phyloP scores from a whole-genome alignment of 2,888 invertebrate genomes.

The Oasisia sp. region DNA sequence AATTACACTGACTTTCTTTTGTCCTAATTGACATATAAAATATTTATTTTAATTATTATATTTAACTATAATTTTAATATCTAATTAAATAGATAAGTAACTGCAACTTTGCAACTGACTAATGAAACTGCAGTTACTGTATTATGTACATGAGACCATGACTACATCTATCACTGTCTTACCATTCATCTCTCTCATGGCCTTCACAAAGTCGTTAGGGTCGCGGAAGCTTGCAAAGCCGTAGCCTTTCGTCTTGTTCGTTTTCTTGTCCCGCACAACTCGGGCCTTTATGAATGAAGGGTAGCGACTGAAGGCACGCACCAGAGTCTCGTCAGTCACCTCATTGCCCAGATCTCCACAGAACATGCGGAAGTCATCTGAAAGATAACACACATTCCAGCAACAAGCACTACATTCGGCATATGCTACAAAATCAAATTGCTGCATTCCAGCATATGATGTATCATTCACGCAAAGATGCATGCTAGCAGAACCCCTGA shows the following conservation, averaged over 20 bases:
- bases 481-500: no score
- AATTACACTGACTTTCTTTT: no score
- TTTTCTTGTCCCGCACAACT: slow-evolving; percentile 94
- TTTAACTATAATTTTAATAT: no score
- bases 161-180: slow-evolving; percentile 58
- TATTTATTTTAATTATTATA: no score
- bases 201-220: slow-evolving; percentile 95
- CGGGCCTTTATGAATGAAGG: slow-evolving; percentile 93
- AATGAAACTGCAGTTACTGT: not conserved
- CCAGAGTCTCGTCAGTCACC: slow-evolving; percentile 97
- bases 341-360: slow-evolving; percentile 99
- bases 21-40: no score
- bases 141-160: not conserved
- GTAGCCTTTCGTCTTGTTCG: slow-evolving; percentile 98
- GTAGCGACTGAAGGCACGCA: slow-evolving; percentile 88
- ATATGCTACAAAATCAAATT: not conserved
- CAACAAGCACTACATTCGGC: not conserved
- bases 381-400: slow-evolving; percentile 37
- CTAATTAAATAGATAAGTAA: not conserved
- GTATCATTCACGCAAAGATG: no score
- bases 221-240: slow-evolving; percentile 99
- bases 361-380: slow-evolving; percentile 96
- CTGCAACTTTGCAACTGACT: not conserved
- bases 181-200: slow-evolving; percentile 99
- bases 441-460: no score